These are phyloP conservation scores for Lynx canadensis DNA, from an alignment of 2,113 vertebrate genomes.

Conservation along the genomic window DNA sequence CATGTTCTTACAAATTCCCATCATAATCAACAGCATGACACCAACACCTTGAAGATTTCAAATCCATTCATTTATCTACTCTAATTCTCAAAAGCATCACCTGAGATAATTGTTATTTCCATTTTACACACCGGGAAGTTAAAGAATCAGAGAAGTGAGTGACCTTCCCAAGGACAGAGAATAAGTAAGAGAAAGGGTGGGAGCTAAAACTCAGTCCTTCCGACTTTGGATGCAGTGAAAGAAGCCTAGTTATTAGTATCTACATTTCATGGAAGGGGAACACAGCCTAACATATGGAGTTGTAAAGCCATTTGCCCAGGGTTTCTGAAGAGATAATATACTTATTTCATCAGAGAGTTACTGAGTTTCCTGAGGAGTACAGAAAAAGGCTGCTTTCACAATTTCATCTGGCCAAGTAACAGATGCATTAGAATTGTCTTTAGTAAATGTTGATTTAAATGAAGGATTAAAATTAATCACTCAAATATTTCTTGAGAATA, in stretches of 20 bases:
- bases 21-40: not conserved
- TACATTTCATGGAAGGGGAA: not conserved
- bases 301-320: not conserved
- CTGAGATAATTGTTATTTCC: not conserved
- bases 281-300: not conserved
- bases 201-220: not conserved
- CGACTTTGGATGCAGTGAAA: not conserved
- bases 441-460: conserved; percentile 46
- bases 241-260: not conserved
- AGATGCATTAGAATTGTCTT: not conserved
- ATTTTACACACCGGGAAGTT: conserved; percentile 1
- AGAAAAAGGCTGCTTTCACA: conserved; percentile 43
- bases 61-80: not conserved
- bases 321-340: conserved; percentile 29
- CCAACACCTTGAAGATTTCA: not conserved
- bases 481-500: conserved; percentile 9
- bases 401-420: conserved; percentile 8
- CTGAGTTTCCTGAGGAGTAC: not conserved
- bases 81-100: not conserved
- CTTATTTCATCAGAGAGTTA: not conserved
- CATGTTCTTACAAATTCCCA: not conserved
- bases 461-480: conserved; percentile 25
- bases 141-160: conserved; percentile 36
- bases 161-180: not conserved
- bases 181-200: not conserved